Conservation (phyloP, 2,888 invertebrate genomes). For the Busseola fusca region DNA sequence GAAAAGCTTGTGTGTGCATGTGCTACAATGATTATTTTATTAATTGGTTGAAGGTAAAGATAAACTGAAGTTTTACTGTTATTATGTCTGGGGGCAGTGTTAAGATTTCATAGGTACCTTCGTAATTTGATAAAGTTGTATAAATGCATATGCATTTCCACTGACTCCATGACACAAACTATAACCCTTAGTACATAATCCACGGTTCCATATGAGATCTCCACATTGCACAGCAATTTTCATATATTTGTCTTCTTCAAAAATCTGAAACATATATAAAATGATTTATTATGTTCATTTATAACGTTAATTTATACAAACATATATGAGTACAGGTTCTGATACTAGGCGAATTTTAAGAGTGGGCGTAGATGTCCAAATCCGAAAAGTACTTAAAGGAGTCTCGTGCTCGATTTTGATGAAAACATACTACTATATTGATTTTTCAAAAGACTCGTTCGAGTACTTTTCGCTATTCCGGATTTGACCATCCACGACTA, state of each 20-base stretch:
- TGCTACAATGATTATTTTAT: slow-evolving; percentile 1
- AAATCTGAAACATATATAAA: slow-evolving; percentile 88
- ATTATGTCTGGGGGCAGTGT: background rate
- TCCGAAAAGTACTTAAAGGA: no score
- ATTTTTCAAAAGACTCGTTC: no score
- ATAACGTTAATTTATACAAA: background rate
- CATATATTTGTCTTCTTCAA: slow-evolving; percentile 91
- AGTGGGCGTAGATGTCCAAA: no score
- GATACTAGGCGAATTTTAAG: no score
- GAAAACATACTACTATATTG: no score
- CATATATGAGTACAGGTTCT: background rate
- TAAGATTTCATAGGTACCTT: slow-evolving; percentile 79
- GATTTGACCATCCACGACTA: no score
- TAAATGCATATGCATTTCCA: slow-evolving; percentile 95
- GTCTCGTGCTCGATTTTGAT: no score
- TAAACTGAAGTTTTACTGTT: background rate
- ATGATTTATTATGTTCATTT: background rate
- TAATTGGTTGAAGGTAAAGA: background rate
- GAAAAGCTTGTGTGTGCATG: background rate
- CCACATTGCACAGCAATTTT: slow-evolving; percentile 91
- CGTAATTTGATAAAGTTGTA: slow-evolving; percentile 93
- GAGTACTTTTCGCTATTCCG: no score
- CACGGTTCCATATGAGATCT: slow-evolving; percentile 94
- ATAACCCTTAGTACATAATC: slow-evolving; percentile 94
- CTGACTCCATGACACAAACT: slow-evolving; percentile 96